Evolutionary conservation across 2,113 vertebrate species (phyloP), one percentile per base, ranked within the genome.

Genomic region (Colaptes auratus): DNA sequence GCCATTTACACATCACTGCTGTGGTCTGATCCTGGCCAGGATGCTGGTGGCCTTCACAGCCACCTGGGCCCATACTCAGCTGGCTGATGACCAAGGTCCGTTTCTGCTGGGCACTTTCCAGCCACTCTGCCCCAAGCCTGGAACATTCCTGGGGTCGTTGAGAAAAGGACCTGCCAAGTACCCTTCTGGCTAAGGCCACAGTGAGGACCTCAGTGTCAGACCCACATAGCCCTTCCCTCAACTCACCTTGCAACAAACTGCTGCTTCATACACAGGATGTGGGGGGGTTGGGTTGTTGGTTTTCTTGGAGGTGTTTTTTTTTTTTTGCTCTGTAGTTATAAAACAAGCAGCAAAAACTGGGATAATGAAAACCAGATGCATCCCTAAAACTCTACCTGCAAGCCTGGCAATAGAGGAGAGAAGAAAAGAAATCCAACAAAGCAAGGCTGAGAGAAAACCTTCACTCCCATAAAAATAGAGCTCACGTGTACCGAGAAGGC

Each of bases 321-420:
- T 15, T 59, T 64, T 28, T 69, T 39, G 39, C 53, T 28, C 69
- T 39, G 21, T 2, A 63, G 46, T 79, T 85, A 77, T 36, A 93
- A 90, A 94, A 92, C 50, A 85, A 82, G 90, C 3, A 1, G 61
- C 10, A 73, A 67, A 66, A 88, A 89, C 36, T n/a, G 27, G 42
- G 78, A 78, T 86, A 91, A 92, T 84, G 85, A 95, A 95, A 96
- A 94, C 92, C 75, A 94, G 80, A 91, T 86, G 39, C 27, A 77
- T 64, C 39, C 59, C 48, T 82, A 88, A 86, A 96, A 94, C 86
- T 81, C 67, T 25, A 92, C 79, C 91, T 93, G 88, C 66, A 61
- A 95, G 90, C 67, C 85, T 78, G n/a, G 76, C 61, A 95, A 93
- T 82, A 56, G 87, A 44, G 90, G 50, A 84, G 60, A 15, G n/a